phyloP scores from a whole-genome alignment of 2,888 invertebrate species.

The Folsomia candida region DNA sequence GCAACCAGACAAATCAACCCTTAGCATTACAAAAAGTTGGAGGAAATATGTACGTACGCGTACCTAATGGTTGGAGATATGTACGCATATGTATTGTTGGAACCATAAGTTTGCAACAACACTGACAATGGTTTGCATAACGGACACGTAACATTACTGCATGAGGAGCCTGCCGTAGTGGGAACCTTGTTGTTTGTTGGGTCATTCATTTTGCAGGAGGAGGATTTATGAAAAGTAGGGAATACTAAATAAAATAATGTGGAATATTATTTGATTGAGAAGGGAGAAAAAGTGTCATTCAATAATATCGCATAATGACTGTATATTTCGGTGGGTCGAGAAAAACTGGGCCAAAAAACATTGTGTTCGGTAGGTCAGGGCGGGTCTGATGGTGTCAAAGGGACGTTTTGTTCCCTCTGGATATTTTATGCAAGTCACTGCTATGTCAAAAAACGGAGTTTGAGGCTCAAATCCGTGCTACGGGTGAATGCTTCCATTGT shows the following conservation, averaged over 20 bases:
- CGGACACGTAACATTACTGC: neutral
- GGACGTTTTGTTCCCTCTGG: constrained; percentile 1
- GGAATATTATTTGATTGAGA: neutral
- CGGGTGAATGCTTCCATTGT: constrained; percentile 3
- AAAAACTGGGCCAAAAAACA: constrained; percentile 4
- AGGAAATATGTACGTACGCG: too few species aligned
- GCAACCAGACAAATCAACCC: too few species aligned
- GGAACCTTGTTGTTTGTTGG: neutral
- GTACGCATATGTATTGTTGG: too few species aligned
- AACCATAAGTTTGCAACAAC: neutral
- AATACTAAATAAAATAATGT: neutral
- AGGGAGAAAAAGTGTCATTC: constrained; percentile 7
- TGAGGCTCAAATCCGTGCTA: constrained; percentile 3
- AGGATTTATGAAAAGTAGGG: constrained; percentile 3
- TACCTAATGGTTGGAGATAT: too few species aligned
- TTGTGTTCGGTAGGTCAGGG: constrained; percentile 12
- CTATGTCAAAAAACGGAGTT: constrained; percentile 4
- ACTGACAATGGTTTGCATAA: neutral
- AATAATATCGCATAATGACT: neutral
- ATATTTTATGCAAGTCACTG: constrained; percentile 7
- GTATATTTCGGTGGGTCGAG: constrained; percentile 3
- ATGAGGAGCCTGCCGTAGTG: neutral
- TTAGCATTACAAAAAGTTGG: too few species aligned
- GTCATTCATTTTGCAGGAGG: neutral
- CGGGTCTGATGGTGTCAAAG: constrained; percentile 12